These are phyloP conservation scores for Hermodice carunculata DNA, from an alignment of 2,888 invertebrate genomes.

Conservation along the genomic window DNA sequence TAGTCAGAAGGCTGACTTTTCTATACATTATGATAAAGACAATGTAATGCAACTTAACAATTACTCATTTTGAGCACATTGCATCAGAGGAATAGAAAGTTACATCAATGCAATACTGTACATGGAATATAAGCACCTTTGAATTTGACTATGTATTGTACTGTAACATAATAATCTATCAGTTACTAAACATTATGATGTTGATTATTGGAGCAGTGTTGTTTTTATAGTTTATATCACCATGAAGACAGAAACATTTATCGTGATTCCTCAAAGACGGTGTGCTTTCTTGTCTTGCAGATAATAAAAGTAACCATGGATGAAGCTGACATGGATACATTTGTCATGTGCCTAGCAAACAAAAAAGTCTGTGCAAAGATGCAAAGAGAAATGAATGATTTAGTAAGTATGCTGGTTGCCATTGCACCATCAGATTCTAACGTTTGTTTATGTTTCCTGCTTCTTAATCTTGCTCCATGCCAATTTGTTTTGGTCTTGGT, in stretches of 20 bases:
- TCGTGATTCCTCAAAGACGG: too few species aligned
- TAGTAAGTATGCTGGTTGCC: constrained; percentile 72
- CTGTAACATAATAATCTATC: too few species aligned
- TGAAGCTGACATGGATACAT: constrained; percentile 85
- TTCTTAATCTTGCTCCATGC: constrained; percentile 1
- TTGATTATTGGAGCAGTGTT: too few species aligned
- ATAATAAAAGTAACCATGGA: constrained; percentile 88
- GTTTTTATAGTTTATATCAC: neutral
- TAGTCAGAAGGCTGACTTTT: too few species aligned
- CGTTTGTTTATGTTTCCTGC: neutral
- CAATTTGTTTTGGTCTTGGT: neutral
- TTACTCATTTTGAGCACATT: too few species aligned
- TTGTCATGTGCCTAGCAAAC: constrained; percentile 91
- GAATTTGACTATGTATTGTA: too few species aligned
- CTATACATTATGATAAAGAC: too few species aligned
- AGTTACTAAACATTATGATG: too few species aligned
- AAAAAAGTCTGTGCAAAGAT: constrained; percentile 88
- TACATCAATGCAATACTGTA: too few species aligned
- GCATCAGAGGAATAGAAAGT: too few species aligned
- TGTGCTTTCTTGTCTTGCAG: constrained; percentile 55
- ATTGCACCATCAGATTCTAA: constrained; percentile 13
- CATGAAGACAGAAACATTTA: neutral
- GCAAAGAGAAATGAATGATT: constrained; percentile 93
- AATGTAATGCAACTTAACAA: too few species aligned
- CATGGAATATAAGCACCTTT: too few species aligned